These are phyloP conservation scores for Pentamera pediparva DNA, from an alignment of 53 echinoderm and acorn worm species.

Conservation along the genomic window DNA sequence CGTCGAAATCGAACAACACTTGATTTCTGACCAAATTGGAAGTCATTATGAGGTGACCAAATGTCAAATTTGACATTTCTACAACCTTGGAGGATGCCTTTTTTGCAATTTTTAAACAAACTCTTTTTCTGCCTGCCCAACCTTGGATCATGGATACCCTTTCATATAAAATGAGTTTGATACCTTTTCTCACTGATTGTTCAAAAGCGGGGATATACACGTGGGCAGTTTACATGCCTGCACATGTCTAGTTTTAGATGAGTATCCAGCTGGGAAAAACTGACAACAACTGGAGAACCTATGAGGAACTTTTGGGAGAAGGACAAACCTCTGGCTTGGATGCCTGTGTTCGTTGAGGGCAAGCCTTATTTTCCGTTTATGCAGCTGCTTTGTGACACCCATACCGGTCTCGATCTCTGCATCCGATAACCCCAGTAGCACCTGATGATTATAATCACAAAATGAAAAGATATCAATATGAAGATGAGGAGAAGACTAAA, in stretches of 20 bases:
- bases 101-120: no score
- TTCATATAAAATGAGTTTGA: no score
- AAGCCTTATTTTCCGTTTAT: slow-evolving; percentile 78
- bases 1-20: no score
- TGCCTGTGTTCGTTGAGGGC: slow-evolving; percentile 84
- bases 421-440: slow-evolving; percentile 82
- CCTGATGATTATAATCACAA: slow-evolving; percentile 60
- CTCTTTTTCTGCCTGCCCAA: no score
- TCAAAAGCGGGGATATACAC: no score
- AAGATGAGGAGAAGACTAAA: not conserved
- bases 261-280: not conserved
- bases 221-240: no score
- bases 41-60: no score
- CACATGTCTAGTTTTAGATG: no score
- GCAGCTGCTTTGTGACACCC: slow-evolving; percentile 76
- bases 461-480: not conserved
- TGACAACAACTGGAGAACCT: not conserved
- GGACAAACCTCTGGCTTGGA: slow-evolving; percentile 61
- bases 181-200: no score
- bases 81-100: no score
- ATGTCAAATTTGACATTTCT: not conserved
- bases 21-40: no score
- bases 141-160: no score
- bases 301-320: not conserved
- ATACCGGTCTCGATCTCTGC: slow-evolving; percentile 76